Base-by-base conservation (phyloP, 2,888 invertebrate species). In the Ornithoptera priamus region DNA sequence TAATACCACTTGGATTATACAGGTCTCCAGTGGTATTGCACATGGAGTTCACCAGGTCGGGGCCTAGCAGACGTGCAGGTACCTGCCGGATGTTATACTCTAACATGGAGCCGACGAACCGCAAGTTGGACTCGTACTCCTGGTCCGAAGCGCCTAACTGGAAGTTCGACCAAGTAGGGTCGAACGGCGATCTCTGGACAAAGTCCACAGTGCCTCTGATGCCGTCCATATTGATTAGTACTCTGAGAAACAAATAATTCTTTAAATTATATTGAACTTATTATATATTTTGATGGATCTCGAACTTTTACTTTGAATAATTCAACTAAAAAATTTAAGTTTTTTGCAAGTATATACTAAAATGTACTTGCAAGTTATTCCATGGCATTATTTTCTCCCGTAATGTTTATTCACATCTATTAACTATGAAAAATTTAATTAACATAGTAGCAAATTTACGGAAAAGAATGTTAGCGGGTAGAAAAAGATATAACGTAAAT, bases 141-240 rank as follows among this genome's bases (percentile, higher is more conserved):
- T 94, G 93, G 76, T 94, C 93, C 0, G 96, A 90, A 0, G 96
- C 93, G 0, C 93, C 93, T 42, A 96, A 84, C 57, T 95, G 94
- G 77, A 97, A 95, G 80, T 95, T 95, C 0, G 96, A 89, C 92
- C 96, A 96, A 0, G 97, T 97, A 0, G 97, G 96, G 85, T 97
- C 96, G 83, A 96, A 97, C 36, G 95, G 96, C 0, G 97, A 97
- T 50, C 95, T 94, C 85, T 98, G 98, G 0, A 93, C 94, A 72
- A 98, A 94, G 15, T 94, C 95, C 2, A 98, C 93, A 66, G 95
- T 94, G 0, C 98, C 98, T 79, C 94, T 95, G 30, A 98, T 95
- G 6, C 98, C 98, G 59, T 95, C 95, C 69, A 95, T 94, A 85
- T 96, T 95, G 39, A 97, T 94, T 17, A 96, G 85, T 0, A 94